phyloP scores from a whole-genome alignment of 2,888 invertebrate genomes.

The Tribolium freemani region DNA sequence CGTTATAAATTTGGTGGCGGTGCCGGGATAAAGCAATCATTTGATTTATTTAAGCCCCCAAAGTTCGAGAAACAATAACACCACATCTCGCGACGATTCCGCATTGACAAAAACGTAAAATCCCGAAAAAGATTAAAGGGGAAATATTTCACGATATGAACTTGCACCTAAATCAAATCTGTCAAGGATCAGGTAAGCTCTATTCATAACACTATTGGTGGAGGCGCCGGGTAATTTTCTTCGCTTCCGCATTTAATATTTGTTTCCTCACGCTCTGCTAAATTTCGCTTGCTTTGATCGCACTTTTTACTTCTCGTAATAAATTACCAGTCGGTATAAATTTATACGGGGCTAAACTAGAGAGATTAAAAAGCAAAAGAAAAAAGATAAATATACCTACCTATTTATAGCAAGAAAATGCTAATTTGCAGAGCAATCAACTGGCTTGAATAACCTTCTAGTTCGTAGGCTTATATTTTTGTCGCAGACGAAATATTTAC shows the following conservation, averaged over 20 bases:
- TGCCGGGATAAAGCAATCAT: background rate
- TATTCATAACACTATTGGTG: constrained; percentile 3
- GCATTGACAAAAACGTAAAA: background rate
- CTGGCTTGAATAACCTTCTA: no score
- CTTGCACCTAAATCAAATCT: background rate
- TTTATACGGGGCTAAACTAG: background rate
- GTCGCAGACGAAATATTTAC: background rate
- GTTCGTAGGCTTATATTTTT: background rate
- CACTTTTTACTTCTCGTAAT: background rate
- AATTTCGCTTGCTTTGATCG: background rate
- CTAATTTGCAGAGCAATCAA: background rate
- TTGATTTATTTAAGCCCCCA: background rate
- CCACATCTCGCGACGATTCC: background rate
- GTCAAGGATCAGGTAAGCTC: background rate
- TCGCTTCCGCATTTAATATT: background rate
- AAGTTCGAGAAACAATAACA: background rate
- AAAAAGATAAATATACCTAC: background rate
- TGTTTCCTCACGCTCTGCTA: background rate
- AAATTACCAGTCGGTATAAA: background rate
- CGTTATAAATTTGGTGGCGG: background rate
- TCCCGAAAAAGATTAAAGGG: background rate
- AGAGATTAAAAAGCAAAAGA: background rate
- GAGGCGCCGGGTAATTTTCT: constrained; percentile 15
- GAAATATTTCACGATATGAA: background rate
- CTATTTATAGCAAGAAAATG: background rate